Evolutionary conservation across 2,888 invertebrate species (phyloP), one percentile per base, ranked within the genome.

Genomic region (Cosmia pyralina): DNA sequence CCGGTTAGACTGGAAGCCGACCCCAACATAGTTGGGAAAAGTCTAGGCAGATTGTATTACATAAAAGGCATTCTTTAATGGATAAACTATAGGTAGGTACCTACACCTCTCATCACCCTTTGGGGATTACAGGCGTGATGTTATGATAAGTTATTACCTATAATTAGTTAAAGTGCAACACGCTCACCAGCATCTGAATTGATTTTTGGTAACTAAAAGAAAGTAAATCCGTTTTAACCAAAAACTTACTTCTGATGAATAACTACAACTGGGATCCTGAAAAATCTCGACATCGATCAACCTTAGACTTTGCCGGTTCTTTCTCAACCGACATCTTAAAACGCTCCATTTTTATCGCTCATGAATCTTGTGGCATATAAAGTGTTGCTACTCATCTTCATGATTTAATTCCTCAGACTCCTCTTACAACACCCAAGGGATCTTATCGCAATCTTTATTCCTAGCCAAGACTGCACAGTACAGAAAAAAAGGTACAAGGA

Each of bases 391-490:
- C 58, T 77, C 68, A 74, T 81, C 78, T 68, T 77, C 58, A 59
- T 71, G 70, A 81, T 82, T 81, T 78, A 81, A 82, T 74, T 71
- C 74, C 62, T 74, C 10, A 62, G 70, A 62, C 66, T 59, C 44
- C n/a, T 38, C 41, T 76, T 68, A 81, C 53, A 77, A 44, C 62
- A 22, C 81, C 55, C 70, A 52, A 44, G 82, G 70, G 80, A 69
- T 46, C 10, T 34, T 10, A 76, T 69, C 28, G 55, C 58, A 22
- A 66, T 62, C 68, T 81, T 81, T 77, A 74, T 77, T 77, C 11
- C 58, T 55, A 71, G 19, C 64, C 60, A 77, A 81, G 77, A 77
- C 52, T 60, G 52, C 60, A 55, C n/a, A 67, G 65, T 69, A 52
- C 52, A 62, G 64, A 72, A 81, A 81, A n/a, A 81, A 77, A 73